Evolutionary conservation across 2,888 invertebrate species (phyloP).

Genomic region (Tipula vernalis): DNA sequence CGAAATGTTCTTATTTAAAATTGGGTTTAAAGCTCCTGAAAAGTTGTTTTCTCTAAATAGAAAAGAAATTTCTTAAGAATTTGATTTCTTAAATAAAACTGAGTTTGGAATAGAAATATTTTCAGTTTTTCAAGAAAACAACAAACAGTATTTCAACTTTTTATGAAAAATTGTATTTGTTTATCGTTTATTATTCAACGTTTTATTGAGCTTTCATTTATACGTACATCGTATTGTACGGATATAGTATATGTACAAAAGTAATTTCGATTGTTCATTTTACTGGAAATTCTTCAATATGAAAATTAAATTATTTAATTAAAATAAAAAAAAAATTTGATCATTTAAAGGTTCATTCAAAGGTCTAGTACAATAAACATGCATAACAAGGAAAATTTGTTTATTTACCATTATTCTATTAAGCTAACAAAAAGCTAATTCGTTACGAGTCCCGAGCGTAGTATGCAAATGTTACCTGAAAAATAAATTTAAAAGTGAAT

Average conservation of each 20-base stretch:
- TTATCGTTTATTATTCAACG: neutral
- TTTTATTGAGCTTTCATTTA: neutral
- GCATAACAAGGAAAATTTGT: neutral
- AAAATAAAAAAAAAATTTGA: too few relatives aligned
- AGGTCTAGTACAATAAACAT: too few relatives aligned
- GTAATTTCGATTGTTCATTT: neutral
- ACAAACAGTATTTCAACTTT: neutral
- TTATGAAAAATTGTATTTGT: neutral
- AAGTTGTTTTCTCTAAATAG: neutral
- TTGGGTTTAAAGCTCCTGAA: neutral
- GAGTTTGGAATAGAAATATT: neutral
- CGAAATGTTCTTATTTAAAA: neutral
- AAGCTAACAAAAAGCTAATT: neutral
- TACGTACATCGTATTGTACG: neutral
- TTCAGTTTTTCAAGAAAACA: neutral
- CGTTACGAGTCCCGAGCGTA: neutral
- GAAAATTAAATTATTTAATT: too few relatives aligned
- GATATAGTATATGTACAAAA: too few relatives aligned
- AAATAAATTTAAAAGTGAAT: neutral
- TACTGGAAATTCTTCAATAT: too few relatives aligned
- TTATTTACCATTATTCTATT: neutral
- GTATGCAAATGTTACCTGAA: neutral
- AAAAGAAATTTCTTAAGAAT: neutral
- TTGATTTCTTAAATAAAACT: neutral
- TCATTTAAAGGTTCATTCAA: too few relatives aligned